Evolutionary conservation across 2,797 vertebrate genomes (phyloP), one percentile per base, ranked within the genome.

Genomic region (Tadarida brasiliensis): DNA sequence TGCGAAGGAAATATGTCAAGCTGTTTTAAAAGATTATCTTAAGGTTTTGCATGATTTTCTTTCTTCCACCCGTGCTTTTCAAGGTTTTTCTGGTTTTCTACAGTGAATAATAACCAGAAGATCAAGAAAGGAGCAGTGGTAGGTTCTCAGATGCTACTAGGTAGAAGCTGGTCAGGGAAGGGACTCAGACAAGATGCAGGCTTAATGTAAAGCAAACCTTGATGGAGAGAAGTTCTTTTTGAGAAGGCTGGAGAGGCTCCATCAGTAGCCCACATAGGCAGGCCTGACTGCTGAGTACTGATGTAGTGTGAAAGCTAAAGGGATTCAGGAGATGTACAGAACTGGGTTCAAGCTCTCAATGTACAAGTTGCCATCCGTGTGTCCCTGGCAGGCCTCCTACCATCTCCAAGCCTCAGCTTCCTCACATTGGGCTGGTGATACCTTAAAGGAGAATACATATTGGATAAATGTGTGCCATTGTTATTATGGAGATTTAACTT

Each of bases 61-160:
- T 56, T 5, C n/a, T 67, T 6, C n/a, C 19, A 80, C 44, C 19
- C 57, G 26, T 57, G 70, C 11, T 26, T 86, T 87, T 92, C 33
- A 87, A 54, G 7, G 47, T 49, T 77, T 88, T 76, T n/a, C 54
- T 87, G 39, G 85, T 84, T 88, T 92, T 77, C 44, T 88, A 70
- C 54, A 89, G 56, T 49, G 35, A 93, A 76, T 82, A 71, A 85
- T 28, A 77, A 87, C 17, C 24, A 54, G 78, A 90, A 44, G 63
- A 82, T 15, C 1, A 22, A 56, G 35, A 89, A 54, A 89, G 33
- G 57, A 88, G 28, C 33, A 33, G 49, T 54, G 4, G 1, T 76
- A 54, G 30, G 35, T 54, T 82, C 35, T 86, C 51, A 74, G 19
- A 10, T 33, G 71, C 49, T 19, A 12, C 49, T 44, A 65, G 65